Percentiles rank a stretch among this genome's conserved stretches.
Conservation (phyloP, 2,888 invertebrate species). For the Acronicta alni region DNA sequence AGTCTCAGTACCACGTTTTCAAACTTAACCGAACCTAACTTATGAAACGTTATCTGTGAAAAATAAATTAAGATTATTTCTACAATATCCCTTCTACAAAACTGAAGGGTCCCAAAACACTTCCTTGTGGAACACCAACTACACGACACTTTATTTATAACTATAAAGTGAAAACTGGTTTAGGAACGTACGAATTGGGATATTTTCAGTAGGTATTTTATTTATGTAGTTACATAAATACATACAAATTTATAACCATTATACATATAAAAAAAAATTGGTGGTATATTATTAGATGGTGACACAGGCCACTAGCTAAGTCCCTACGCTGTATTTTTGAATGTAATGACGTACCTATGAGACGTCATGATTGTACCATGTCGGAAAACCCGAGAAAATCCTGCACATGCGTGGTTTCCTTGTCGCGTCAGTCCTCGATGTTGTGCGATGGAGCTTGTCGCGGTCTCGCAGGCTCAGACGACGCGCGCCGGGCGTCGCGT, state of each 20-base stretch:
- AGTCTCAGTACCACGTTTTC: too few species aligned
- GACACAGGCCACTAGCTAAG: not conserved
- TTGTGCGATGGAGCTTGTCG: constrained; percentile 64
- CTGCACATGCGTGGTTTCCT: constrained; percentile 84
- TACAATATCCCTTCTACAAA: not conserved
- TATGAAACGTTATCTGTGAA: too few species aligned
- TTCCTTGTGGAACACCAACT: constrained; percentile 4
- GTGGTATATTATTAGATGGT: too few species aligned
- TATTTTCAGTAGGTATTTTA: not conserved
- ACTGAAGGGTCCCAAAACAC: not conserved
- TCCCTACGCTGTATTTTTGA: not conserved
- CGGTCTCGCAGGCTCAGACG: constrained; percentile 73
- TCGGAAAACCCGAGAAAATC: constrained; percentile 78
- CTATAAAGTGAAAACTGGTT: too few species aligned
- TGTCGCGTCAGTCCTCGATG: constrained; percentile 68
- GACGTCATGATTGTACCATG: constrained; percentile 66
- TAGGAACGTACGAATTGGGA: too few species aligned
- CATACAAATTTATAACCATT: too few species aligned
- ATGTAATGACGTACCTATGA: constrained; percentile 49
- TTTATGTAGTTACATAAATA: too few species aligned
- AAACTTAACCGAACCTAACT: too few species aligned
- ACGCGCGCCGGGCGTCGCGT: constrained; percentile 74
- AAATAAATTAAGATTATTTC: too few species aligned
- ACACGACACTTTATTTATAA: too few species aligned
- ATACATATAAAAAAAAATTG: too few species aligned